Base-by-base conservation (phyloP, 2,888 invertebrate species). In the Cheilosia impressa region DNA sequence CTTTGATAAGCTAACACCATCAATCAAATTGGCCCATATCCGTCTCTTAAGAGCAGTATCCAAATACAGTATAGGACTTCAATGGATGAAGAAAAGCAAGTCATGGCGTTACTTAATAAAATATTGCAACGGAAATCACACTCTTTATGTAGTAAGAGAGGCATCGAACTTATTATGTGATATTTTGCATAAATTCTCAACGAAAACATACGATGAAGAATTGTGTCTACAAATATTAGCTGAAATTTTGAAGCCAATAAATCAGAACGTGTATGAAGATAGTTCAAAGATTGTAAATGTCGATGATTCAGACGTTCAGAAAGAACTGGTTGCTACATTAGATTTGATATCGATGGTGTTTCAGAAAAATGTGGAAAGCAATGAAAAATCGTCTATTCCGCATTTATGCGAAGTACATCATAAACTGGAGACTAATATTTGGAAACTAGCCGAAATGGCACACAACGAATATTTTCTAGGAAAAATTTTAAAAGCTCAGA, bases 81-180 rank as follows among this genome's bases (percentile, higher is more conserved):
- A 93, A 34, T 96, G 95, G 95, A 92, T 96, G 4, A 92, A 94
- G n/a, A 91, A 94, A 75, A 93, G 92, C 78, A 94, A 93, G 17
- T 91, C 93, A 15, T 96, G 96, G 96, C 93, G 93, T 79, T 93
- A 95, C 88, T 93, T 96, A 34, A 91, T 96, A 4, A 93, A 93
- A 76, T 93, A 95, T 63, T 95, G 94, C 80, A 94, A 95, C 88
- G 93, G 94, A 71, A 95, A 94, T 90, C 94, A 95, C 81, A 96
- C 96, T 0, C 93, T 96, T 50, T 96, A 96, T 89, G 94, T 96
- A 10, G 93, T 95, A 0, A 93, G 95, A 47, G 95, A 95, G 89
- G 94, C 95, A 7, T 94, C 95, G 71, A 93, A 94, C 77, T 95
- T 96, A 88, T 92, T 96, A 19, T 93, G 94, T 19, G 93, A 93